Evolutionary conservation across 2,113 vertebrate genomes (phyloP).

Genomic region (Chionis minor): DNA sequence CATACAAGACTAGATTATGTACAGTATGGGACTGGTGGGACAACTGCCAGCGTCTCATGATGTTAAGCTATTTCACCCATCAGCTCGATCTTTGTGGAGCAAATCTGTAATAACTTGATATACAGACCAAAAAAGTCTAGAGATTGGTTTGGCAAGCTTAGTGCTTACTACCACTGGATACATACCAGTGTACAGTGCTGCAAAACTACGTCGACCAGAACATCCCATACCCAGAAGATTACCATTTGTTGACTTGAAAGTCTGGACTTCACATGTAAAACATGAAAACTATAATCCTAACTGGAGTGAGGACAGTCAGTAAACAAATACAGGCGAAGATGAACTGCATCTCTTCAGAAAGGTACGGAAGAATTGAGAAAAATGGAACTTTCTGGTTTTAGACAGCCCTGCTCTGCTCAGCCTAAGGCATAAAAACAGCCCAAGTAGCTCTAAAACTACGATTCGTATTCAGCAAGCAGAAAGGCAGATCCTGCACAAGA

Average conservation of each 20-base stretch:
- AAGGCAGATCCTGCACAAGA: conserved; percentile 41
- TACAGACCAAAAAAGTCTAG: neutral
- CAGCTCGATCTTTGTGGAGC: neutral
- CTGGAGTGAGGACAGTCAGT: conserved; percentile 38
- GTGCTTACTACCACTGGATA: neutral
- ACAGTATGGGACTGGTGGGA: conserved; percentile 45
- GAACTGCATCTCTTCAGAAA: conserved; percentile 60
- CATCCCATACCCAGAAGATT: conserved; percentile 23
- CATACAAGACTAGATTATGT: conserved; percentile 30
- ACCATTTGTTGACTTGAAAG: conserved; percentile 29
- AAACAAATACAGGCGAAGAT: conserved; percentile 33
- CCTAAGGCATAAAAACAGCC: conserved; percentile 12
- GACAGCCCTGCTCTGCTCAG: conserved; percentile 24
- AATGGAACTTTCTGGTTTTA: neutral
- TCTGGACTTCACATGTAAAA: conserved; percentile 23
- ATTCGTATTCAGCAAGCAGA: neutral
- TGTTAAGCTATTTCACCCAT: neutral
- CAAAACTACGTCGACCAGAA: neutral
- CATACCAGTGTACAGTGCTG: neutral
- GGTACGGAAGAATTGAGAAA: conserved; percentile 1
- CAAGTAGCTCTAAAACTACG: conserved; percentile 9
- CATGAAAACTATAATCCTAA: conserved; percentile 32
- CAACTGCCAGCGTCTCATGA: neutral
- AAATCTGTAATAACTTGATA: neutral
- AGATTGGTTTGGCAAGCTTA: conserved; percentile 37